A percentile compares a stretch with the other conserved stretches of the same genome.
Conservation (phyloP, 2,113 vertebrate genomes). For the Argyrosomus japonicus region DNA sequence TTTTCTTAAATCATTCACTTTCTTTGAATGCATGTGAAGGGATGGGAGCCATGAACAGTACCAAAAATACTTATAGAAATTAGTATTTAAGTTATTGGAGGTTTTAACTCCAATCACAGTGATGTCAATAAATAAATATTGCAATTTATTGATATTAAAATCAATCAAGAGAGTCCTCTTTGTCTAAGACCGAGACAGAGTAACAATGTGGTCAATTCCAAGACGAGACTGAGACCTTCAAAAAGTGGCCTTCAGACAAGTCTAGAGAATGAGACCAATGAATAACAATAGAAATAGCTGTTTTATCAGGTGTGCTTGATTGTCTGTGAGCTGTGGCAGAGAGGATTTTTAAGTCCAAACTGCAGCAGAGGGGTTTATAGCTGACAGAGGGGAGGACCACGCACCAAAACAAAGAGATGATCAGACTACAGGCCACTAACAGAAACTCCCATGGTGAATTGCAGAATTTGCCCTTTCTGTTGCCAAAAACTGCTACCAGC, state of each 20-base stretch:
- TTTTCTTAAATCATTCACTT: no score
- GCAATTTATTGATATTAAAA: no score
- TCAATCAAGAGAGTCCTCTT: no score
- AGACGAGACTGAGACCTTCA: not conserved
- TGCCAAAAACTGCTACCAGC: conserved; percentile 5
- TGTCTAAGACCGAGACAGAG: no score
- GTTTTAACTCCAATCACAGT: no score
- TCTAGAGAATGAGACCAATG: no score
- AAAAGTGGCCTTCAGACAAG: no score
- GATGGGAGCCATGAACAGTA: no score
- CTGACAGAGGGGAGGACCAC: conserved; percentile 1
- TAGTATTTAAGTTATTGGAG: no score
- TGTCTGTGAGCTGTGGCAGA: not conserved
- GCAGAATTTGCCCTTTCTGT: conserved; percentile 15
- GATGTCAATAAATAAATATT: no score
- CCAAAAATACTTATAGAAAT: no score
- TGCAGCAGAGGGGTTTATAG: conserved; percentile 21
- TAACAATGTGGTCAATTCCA: not conserved
- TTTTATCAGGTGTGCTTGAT: not conserved
- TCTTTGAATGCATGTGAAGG: no score
- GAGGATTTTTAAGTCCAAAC: conserved; percentile 35
- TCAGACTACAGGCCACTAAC: conserved; percentile 15
- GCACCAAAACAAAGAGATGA: conserved; percentile 33
- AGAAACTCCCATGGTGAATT: conserved; percentile 18
- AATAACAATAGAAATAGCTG: not conserved